Conservation (phyloP, 2,888 invertebrate genomes). For the Zele albiditarsus region DNA sequence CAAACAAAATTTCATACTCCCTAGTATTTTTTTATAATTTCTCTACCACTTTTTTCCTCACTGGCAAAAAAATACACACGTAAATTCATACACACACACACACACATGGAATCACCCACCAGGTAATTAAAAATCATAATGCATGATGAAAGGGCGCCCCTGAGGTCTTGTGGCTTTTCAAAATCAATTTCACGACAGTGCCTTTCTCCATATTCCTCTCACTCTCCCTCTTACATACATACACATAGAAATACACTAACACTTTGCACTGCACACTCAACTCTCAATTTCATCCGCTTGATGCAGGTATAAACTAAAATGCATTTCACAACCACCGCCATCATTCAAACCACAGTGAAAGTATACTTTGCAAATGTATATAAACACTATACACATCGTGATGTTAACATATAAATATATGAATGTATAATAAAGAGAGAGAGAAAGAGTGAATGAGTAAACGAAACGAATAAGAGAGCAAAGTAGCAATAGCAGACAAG, state of each 20-base stretch:
- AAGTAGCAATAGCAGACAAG: constrained; percentile 26
- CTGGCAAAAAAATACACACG: background rate
- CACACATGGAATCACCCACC: background rate
- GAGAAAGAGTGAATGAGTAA: too few species aligned
- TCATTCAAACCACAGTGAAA: constrained; percentile 11
- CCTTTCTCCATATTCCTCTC: background rate
- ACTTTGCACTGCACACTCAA: background rate
- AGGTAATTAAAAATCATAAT: constrained; percentile 44
- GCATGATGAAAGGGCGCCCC: constrained; percentile 18
- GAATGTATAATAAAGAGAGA: constrained; percentile 8
- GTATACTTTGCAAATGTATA: constrained; percentile 8
- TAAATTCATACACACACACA: background rate
- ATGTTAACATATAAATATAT: constrained; percentile 19
- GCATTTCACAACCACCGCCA: constrained; percentile 8
- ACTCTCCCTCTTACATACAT: background rate
- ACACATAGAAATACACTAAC: background rate
- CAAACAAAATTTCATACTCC: too few species aligned
- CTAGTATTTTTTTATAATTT: too few species aligned
- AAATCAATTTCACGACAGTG: constrained; percentile 29
- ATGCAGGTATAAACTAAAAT: constrained; percentile 9
- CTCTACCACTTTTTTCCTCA: constrained; percentile 5
- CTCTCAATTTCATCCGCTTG: background rate
- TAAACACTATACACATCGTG: background rate
- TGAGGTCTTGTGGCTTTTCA: constrained; percentile 28
- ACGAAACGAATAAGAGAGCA: constrained; percentile 1